Percentiles rank a stretch among this genome's conserved stretches.
Conservation (phyloP, 2,797 vertebrate genomes). For the Micromesistius poutassou region DNA sequence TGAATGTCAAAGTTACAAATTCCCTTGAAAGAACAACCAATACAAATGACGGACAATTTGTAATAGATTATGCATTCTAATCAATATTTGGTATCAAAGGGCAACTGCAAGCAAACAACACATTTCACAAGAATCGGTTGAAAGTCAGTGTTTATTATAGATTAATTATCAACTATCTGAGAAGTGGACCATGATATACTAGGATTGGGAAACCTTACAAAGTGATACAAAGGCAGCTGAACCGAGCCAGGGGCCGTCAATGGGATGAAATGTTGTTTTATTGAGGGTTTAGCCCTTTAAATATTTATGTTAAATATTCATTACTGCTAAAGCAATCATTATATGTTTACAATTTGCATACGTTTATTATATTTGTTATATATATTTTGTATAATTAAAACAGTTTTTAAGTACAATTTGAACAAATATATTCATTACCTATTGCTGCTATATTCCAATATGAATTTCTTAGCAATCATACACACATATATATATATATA, state of each 20-base stretch:
- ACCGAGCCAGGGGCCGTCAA: not conserved
- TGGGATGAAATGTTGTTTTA: not conserved
- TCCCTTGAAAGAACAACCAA: not conserved
- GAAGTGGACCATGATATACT: conserved; percentile 42
- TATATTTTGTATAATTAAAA: not conserved
- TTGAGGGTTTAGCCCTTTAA: not conserved
- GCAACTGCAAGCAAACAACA: conserved; percentile 52
- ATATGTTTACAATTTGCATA: not conserved
- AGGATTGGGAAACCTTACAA: not conserved
- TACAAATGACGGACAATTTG: not conserved
- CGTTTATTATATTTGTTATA: not conserved
- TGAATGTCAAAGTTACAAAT: not conserved
- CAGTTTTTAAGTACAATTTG: not conserved
- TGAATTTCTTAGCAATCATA: not conserved
- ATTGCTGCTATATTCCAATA: not conserved
- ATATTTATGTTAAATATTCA: not conserved
- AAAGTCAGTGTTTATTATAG: conserved; percentile 73
- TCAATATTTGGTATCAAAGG: conserved; percentile 56
- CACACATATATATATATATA: too few species aligned
- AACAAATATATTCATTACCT: not conserved
- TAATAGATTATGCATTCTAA: conserved; percentile 29
- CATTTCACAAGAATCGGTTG: conserved; percentile 61
- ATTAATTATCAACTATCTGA: conserved; percentile 69
- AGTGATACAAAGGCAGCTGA: not conserved
- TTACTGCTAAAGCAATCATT: not conserved